Evolutionary conservation across 2,113 vertebrate genomes (phyloP).

Genomic region (Arothron firmamentum): DNA sequence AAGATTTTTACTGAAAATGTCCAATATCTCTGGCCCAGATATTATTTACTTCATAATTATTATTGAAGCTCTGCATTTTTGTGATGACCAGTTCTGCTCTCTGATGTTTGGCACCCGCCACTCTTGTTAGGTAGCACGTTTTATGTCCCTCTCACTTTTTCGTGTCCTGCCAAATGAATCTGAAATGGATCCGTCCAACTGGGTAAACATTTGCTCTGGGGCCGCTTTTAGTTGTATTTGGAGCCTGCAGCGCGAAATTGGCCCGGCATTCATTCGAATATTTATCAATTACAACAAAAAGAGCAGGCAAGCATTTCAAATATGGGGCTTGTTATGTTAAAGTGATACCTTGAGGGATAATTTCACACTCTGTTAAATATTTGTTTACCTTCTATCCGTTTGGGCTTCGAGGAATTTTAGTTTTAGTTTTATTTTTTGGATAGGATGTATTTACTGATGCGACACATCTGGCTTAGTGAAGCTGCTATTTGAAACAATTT

Average conservation of each 20-base stretch:
- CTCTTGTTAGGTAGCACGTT: conserved; percentile 35
- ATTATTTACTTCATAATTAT: not conserved
- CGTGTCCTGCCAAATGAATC: conserved; percentile 50
- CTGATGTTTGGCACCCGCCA: conserved; percentile 39
- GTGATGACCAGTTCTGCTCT: conserved; percentile 10
- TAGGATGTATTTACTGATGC: too few relatives aligned
- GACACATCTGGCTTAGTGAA: too few relatives aligned
- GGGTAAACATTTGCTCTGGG: conserved; percentile 53
- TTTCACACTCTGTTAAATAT: not conserved
- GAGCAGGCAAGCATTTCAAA: conserved; percentile 23
- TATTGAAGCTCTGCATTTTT: not conserved
- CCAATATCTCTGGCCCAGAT: too few relatives aligned
- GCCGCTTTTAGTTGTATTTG: conserved; percentile 34
- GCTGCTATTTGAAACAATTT: too few relatives aligned
- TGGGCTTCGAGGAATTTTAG: not conserved
- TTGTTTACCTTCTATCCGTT: conserved; percentile 9
- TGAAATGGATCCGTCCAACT: conserved; percentile 47
- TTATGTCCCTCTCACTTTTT: conserved; percentile 38
- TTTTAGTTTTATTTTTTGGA: too few relatives aligned
- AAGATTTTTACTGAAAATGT: not conserved
- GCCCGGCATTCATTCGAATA: conserved; percentile 37
- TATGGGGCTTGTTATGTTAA: conserved; percentile 21
- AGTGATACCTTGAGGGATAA: conserved; percentile 5
- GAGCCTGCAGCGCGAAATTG: conserved; percentile 42
- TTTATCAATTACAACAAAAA: conserved; percentile 37